Evolutionary conservation across 1,140 invertebrate genomes (phyloP).

Genomic region (Hypothenemus hampei): DNA sequence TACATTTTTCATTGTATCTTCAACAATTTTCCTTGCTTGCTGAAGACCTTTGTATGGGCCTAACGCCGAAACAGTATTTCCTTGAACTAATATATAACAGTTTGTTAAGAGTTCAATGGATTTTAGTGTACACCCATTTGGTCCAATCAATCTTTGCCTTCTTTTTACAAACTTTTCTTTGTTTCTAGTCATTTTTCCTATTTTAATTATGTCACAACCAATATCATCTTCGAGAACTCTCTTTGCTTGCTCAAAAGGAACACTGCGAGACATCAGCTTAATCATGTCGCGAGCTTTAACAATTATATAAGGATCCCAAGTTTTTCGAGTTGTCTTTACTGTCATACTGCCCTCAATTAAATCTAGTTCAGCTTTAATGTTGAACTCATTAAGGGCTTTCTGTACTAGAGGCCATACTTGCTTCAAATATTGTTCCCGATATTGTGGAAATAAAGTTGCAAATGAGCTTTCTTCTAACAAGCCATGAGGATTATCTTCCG

Average conservation of each 20-base stretch:
- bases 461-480: slow-evolving; percentile 63
- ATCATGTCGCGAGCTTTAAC: slow-evolving; percentile 96
- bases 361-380: slow-evolving; percentile 89
- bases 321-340: slow-evolving; percentile 93
- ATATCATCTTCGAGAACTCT: slow-evolving; percentile 84
- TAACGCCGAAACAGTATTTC: slow-evolving; percentile 94
- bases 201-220: slow-evolving; percentile 96
- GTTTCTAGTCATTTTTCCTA: slow-evolving; percentile 84
- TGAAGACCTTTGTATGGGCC: slow-evolving; percentile 93
- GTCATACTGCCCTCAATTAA: slow-evolving; percentile 90
- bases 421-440: slow-evolving; percentile 93
- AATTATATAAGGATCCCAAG: slow-evolving; percentile 98
- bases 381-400: slow-evolving; percentile 72
- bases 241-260: slow-evolving; percentile 93
- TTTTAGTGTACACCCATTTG: slow-evolving; percentile 94
- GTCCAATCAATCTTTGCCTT: slow-evolving; percentile 90
- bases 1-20: slow-evolving; percentile 98
- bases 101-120: slow-evolving; percentile 97
- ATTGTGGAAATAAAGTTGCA: slow-evolving; percentile 72
- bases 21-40: slow-evolving; percentile 87
- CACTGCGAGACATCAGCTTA: slow-evolving; percentile 90
- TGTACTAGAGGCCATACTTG: slow-evolving; percentile 95
- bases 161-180: slow-evolving; percentile 95
- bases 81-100: slow-evolving; percentile 96
- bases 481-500: slow-evolving; percentile 86